Conservation (phyloP, 1,140 invertebrate genomes). For the Drosophila ananassae region DNA sequence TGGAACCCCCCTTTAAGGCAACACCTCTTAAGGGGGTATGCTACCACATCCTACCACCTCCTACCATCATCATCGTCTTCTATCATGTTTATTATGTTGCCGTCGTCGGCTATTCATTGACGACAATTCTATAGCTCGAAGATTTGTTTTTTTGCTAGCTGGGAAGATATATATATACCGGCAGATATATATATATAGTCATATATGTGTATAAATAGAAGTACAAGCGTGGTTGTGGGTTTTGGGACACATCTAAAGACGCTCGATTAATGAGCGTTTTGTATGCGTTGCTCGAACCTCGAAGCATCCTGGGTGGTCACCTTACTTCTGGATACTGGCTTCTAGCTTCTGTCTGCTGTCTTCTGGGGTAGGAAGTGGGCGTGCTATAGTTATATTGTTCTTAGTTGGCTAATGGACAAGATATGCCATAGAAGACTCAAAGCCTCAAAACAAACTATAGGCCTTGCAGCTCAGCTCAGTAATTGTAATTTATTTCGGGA, state of each 20-base stretch:
- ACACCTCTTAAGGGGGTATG: background rate
- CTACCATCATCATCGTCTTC: conserved; percentile 16
- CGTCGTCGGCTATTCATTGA: conserved; percentile 66
- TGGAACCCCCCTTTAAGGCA: conserved; percentile 7
- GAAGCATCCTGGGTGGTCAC: conserved; percentile 55
- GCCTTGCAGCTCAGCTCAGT: conserved; percentile 32
- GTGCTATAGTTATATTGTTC: conserved; percentile 38
- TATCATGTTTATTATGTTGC: conserved; percentile 21
- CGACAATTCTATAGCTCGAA: conserved; percentile 59
- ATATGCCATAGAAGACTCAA: conserved; percentile 24
- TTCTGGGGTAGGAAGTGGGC: conserved; percentile 34
- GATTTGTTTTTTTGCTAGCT: conserved; percentile 46
- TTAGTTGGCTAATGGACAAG: conserved; percentile 48
- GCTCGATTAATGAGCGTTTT: conserved; percentile 77
- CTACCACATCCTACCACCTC: conserved; percentile 2
- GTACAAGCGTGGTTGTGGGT: conserved; percentile 9
- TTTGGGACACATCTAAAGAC: conserved; percentile 40
- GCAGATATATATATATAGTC: conserved; percentile 11
- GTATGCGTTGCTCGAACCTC: conserved; percentile 66
- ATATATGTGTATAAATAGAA: conserved; percentile 1
- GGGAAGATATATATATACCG: conserved; percentile 6
- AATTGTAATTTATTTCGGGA: background rate
- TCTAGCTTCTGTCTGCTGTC: too few species aligned
- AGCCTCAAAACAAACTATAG: conserved; percentile 27
- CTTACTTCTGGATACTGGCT: background rate